Evolutionary conservation across 2,797 vertebrate genomes (phyloP), one percentile per base, ranked within the genome.

Genomic region (Scolopax bukidnonensis): DNA sequence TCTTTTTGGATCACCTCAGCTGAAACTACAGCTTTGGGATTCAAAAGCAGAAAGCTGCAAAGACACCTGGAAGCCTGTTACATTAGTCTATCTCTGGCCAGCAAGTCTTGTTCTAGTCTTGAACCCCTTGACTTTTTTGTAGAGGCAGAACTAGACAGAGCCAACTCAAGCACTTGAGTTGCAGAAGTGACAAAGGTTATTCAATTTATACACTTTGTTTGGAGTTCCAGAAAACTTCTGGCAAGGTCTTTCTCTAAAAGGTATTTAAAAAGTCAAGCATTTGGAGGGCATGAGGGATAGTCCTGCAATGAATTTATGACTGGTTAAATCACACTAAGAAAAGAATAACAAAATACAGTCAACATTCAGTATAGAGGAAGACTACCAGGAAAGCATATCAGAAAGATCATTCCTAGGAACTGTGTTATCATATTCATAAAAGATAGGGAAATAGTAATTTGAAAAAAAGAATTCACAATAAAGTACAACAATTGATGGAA

Each of bases 51-150:
- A 57, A 69, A 17, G 23, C 6, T 82, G 19, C 5, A 78, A 53
- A 71, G 36, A 4, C 4, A 13, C 18, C 27, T 67, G 40, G 27
- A 82, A 85, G 11, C 10, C 43, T 67, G 13, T 36, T 57, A 16
- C 2, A 32, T 59, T 61, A 27, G 7, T 78, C 32, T 56, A 11
- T 50, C 10, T 9, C 6, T 71, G 45, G n/a, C 14, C 16, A 47
- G 12, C 0, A 1, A 30, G 2, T 28, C 7, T 38, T 63, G 2
- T n/a, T 63, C 47, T 59, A 24, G 6, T 51, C 32, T 41, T 73
- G 38, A 59, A 36, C 3, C 5, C 1, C 2, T 54, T 50, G 6
- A 4, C 11, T 28, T 43, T 38, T 84, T 50, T 45, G 7, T 23
- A 33, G 16, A 7, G 10, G 6, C 19, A 78, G 10, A 5, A 77